Base-by-base conservation (phyloP, 2,797 vertebrate genomes). In the Liasis olivaceus region DNA sequence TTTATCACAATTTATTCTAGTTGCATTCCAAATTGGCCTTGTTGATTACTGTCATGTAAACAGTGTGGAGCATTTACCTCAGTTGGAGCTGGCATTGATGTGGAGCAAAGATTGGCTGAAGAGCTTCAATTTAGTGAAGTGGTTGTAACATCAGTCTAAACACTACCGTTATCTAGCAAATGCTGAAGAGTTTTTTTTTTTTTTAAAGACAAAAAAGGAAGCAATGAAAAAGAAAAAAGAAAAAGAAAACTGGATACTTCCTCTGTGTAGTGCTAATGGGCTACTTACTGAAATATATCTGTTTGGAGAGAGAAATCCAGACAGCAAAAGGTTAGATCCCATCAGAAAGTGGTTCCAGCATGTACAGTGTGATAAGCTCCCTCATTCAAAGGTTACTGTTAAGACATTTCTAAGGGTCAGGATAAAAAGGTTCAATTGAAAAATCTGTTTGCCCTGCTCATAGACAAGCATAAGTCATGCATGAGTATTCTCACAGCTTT, bases 1-100 rank as follows among this genome's bases (percentile, higher is more conserved):
- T 98, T 97, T 98, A 98, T 98, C 98, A 98, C 98, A 97, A 98
- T 98, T 98, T 98, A 97, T 98, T 97, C 97, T 97, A 95, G 97
- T 24, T 97, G 95, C 97, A 98, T 98, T 98, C 97, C 97, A 97
- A 98, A 98, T 98, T 98, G 97, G 97, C 97, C 97, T 97, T 96
- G 97, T 98, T 98, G 98, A 98, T 98, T 98, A 98, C 97, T 94
- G 89, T 96, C 98, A 94, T 97, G 96, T 98, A 98, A 98, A 98
- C 98, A 98, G 89, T 28, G 97, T 98, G 97, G 97, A 97, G 97
- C 94, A 95, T 94, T 96, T 96, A 95, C 96, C 93, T 94, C 96
- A 87, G 94, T 95, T 96, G 95, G 95, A 96, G 89, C 96, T 96
- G 96, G 95, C 87, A 62, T 95, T 96, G 96, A 96, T 97, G 96